Evolutionary conservation across 2,797 vertebrate genomes (phyloP), one percentile per base, ranked within the genome.

Genomic region (Scolopax rusticola): DNA sequence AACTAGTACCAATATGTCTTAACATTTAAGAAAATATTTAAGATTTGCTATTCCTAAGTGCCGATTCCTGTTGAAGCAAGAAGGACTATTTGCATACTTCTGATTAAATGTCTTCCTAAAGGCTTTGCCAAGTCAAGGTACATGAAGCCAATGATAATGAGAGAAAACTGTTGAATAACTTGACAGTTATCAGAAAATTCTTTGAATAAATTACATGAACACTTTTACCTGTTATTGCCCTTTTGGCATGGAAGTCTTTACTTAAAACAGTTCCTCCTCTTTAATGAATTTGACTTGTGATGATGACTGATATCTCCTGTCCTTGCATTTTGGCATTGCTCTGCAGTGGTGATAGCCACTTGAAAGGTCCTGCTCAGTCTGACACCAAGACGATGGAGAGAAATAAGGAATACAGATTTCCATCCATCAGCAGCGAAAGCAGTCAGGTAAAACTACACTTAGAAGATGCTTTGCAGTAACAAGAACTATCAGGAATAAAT

Each of bases 41-140:
- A 86, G 63, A 93, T 77, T 77, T 83, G 56, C 48, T 84, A 47
- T 70, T 84, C 40, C 47, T 79, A 82, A 43, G 17, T 63, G 48
- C 43, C 1, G 0, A 82, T 63, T 95, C 63, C 78, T 74, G 19
- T 28, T 85, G 64, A 77, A 94, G 64, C 25, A 68, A 89, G 36
- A 33, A 83, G 64, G 28, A 68, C n/a, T 20, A 90, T 92, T 95
- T 93, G 59, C 90, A 96, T 90, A 65, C 43, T 82, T 95, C 65
- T 82, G 63, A 92, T 87, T 92, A 93, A 89, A 90, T 60, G 20
- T 74, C 90, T 90, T 92, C 81, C 71, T 94, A 82, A 87, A 92
- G 73, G 77, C 77, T 90, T 90, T 93, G 50, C 86, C 77, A 90
- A 84, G 51, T 87, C 87, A 91, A 89, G 48, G 71, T 80, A 84